A percentile compares a stretch with the other conserved stretches of the same genome.
Conservation (phyloP, 1,140 invertebrate species). For the Carcinoscorpius rotundicauda region DNA sequence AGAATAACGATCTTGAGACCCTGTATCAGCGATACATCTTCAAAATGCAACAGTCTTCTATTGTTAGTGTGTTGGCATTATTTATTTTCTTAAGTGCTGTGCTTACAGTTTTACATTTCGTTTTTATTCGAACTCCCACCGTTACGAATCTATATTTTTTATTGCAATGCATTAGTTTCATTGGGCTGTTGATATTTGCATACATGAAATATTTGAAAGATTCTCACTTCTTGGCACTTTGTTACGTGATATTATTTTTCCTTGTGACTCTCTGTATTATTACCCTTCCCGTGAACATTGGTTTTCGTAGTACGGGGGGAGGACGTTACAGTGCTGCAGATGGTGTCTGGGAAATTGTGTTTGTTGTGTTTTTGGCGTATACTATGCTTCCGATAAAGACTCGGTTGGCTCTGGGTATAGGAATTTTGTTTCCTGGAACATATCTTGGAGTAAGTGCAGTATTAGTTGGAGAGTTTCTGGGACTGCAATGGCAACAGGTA, state of each 20-base stretch:
- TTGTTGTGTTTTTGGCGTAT: constrained; percentile 73
- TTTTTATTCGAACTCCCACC: constrained; percentile 31
- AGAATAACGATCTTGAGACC: constrained; percentile 70
- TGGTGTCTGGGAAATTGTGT: constrained; percentile 66
- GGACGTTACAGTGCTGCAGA: constrained; percentile 43
- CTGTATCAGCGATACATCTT: constrained; percentile 77
- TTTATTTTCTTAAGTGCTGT: constrained; percentile 54
- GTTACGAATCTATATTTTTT: constrained; percentile 50
- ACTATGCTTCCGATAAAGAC: constrained; percentile 71
- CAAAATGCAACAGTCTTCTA: constrained; percentile 69
- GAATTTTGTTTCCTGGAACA: constrained; percentile 50
- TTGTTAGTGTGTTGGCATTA: constrained; percentile 57
- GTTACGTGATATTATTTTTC: constrained; percentile 54
- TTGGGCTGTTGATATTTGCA: constrained; percentile 47
- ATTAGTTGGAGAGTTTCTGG: constrained; percentile 44
- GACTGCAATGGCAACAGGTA: constrained; percentile 55
- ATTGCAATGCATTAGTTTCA: constrained; percentile 49
- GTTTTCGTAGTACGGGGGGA: constrained; percentile 27
- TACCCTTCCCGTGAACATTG: constrained; percentile 45
- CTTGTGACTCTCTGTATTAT: constrained; percentile 48
- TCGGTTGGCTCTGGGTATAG: constrained; percentile 58
- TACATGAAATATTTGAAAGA: constrained; percentile 48
- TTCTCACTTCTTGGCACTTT: constrained; percentile 50
- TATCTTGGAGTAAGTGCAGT: constrained; percentile 52
- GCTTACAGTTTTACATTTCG: constrained; percentile 39